Percentiles rank a stretch among this genome's conserved stretches.
Conservation (phyloP, 2,888 invertebrate species). For the Monopis laevigella region DNA sequence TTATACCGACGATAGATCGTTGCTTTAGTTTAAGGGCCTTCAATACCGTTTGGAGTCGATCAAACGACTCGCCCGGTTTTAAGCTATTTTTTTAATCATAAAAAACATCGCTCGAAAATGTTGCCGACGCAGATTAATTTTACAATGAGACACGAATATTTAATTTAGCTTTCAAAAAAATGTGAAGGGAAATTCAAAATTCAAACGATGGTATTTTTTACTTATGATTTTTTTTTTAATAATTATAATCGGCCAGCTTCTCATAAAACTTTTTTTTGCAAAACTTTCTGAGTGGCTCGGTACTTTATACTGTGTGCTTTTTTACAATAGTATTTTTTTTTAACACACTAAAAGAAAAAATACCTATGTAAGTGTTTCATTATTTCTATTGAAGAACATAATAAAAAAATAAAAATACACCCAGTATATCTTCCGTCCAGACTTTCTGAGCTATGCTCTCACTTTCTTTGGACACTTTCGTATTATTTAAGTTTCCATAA, state of each 20-base stretch:
- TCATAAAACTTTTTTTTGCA: not conserved
- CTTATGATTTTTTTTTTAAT: not conserved
- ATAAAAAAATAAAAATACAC: no score
- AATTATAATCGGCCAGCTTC: not conserved
- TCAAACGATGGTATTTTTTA: not conserved
- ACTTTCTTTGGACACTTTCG: no score
- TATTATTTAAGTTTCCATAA: no score
- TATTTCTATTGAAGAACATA: no score
- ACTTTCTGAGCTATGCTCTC: no score
- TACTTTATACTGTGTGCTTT: no score
- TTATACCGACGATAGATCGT: conserved; percentile 9
- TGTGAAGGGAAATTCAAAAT: not conserved
- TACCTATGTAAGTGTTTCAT: no score
- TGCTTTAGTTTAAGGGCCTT: conserved; percentile 7
- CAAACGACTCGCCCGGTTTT: conserved; percentile 6
- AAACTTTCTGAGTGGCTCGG: not conserved
- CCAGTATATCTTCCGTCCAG: no score
- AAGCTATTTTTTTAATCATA: not conserved
- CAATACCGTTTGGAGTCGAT: not conserved
- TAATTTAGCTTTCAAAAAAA: not conserved
- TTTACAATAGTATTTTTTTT: no score
- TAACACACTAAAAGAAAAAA: no score
- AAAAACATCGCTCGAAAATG: not conserved
- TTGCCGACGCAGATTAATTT: not conserved
- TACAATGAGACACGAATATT: not conserved